Evolutionary conservation across 1,140 invertebrate species (phyloP), one percentile per base, ranked within the genome.

Genomic region (Prorops nasuta): DNA sequence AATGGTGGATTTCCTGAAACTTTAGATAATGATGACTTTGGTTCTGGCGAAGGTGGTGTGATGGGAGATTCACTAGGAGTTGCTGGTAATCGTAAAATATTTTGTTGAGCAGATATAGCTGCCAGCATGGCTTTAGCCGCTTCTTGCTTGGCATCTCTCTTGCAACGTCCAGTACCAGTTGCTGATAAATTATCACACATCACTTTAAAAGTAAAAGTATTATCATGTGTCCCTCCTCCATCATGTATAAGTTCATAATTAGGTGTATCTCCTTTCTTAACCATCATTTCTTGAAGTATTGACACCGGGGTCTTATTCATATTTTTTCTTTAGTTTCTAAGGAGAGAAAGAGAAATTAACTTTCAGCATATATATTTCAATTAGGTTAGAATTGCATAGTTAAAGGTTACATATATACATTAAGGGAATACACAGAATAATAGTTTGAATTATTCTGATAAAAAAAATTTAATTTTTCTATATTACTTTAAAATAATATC

Each of bases 261-360:
- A 1, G 87, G 86, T 3, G 78, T 79, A 18, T 74, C 71, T 2
- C 79, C 77, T 31, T 81, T 74, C 49, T 84, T 82, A 0, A 83
- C 79, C 66, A 86, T 86, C 60, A 88, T 78, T 69, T 90, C 88
- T 74, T 91, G 86, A 3, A 90, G 69, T 32, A 85, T 81, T 49
- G 86, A 87, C 24, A 87, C 86, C 16, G 86, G 86, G 7, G 85
- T 89, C 71, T 88, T 88, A 15, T 15, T 60, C 59, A 62, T 62
- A 20, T n/a, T n/a, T n/a, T n/a, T n/a, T n/a, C n/a, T n/a, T n/a
- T n/a, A n/a, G n/a, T n/a, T n/a, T n/a, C n/a, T n/a, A n/a, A n/a
- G n/a, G n/a, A n/a, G n/a, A n/a, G n/a, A n/a, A n/a, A n/a, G n/a
- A n/a, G n/a, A n/a, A n/a, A n/a, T n/a, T n/a, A n/a, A n/a, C n/a